Base-by-base conservation (phyloP, 2,888 invertebrate species). In the Nomada flava region DNA sequence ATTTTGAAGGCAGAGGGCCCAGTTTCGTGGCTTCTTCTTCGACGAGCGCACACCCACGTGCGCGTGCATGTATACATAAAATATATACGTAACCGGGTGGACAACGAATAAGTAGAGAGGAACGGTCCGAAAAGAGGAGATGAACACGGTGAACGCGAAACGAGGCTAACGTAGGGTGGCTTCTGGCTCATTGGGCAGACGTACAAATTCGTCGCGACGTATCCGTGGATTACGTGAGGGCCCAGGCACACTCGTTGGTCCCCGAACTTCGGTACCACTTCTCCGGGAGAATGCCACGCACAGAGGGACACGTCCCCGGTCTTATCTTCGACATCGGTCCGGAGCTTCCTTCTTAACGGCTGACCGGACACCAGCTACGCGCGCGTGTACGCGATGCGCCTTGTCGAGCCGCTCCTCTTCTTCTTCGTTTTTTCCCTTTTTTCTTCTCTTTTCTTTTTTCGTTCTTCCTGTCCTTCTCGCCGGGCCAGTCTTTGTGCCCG, bases 271-370 rank as follows among this genome's bases (percentile, higher is more conserved):
- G 89, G 88, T 86, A 86, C 79, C 79, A 81, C 77, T 79, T 85
- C 76, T 67, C 47, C 59, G 13, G 64, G 29, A 75, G 75, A 83
- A 79, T 55, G 79, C 60, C 70, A 65, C 59, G 84, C 69, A 71
- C 76, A 80, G 84, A 75, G 89, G 84, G 88, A 87, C 88, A 76
- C 74, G 84, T 87, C 88, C 86, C 86, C 76, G 82, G 71, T 79
- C 90, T 93, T 93, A 92, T 93, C 92, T 92, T 92, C 84, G 90
- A 91, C 92, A 93, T 92, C 93, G 91, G 90, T 88, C 88, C 68
- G 73, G 90, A 92, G 92, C 92, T 93, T 93, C 92, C 92, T 92
- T 92, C 93, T 92, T 92, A 93, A 93, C 92, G 92, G 92, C 89
- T 92, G 92, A 93, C 90, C 92, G 91, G 89, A 91, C 90, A 91